These are phyloP conservation scores for Heliconius sara DNA, from an alignment of 2,888 invertebrate species.

Conservation along the genomic window DNA sequence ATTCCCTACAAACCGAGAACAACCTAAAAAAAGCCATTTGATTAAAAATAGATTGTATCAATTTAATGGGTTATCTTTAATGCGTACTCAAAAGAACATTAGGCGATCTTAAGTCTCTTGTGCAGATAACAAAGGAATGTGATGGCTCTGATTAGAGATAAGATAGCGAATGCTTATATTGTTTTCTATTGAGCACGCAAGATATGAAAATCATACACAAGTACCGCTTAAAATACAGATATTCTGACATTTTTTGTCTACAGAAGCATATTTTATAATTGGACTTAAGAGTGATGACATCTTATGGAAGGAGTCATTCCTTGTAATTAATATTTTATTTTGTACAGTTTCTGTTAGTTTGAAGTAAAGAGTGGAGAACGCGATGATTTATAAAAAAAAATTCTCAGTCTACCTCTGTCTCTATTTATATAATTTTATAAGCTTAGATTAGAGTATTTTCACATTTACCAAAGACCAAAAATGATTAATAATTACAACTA, in stretches of 20 bases:
- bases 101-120: constrained; percentile 64
- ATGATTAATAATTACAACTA: no score
- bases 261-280: constrained; percentile 6
- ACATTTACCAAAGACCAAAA: no score
- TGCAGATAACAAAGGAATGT: constrained; percentile 73
- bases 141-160: constrained; percentile 72
- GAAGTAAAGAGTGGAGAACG: neutral
- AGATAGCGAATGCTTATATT: constrained; percentile 68
- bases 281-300: neutral
- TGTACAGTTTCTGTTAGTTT: neutral
- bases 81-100: constrained; percentile 72
- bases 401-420: neutral
- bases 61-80: constrained; percentile 68
- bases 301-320: neutral
- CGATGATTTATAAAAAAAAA: neutral
- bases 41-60: constrained; percentile 66
- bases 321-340: neutral
- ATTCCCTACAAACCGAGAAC: no score
- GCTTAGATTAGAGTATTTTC: no score
- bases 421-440: no score
- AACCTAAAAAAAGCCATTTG: neutral
- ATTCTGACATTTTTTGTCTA: neutral
- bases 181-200: constrained; percentile 69
- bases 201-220: constrained; percentile 45
- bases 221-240: constrained; percentile 35